A percentile compares a stretch with the other conserved stretches of the same genome.
Evolutionary conservation across 2,797 vertebrate genomes (phyloP).

Genomic region (Gadopsis bispinosus): DNA sequence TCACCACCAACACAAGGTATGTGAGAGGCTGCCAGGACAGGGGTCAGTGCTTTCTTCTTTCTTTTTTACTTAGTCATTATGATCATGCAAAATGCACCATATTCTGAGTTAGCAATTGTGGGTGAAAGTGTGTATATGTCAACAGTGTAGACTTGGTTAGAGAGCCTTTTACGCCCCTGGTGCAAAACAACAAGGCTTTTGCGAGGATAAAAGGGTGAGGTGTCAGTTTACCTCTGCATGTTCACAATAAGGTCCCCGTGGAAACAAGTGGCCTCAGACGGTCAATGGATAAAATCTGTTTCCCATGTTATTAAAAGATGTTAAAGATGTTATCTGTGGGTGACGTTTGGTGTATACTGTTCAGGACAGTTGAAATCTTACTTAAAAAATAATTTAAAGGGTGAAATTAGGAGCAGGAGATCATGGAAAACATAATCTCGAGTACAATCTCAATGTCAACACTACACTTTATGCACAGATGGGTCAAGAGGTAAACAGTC

Average conservation of each 20-base stretch:
- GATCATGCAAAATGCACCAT: conserved; percentile 36
- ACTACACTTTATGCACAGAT: not conserved
- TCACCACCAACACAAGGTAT: conserved; percentile 54
- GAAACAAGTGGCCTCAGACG: conserved; percentile 66
- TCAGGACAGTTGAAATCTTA: not conserved
- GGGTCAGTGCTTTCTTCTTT: conserved; percentile 20
- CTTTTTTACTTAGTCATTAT: not conserved
- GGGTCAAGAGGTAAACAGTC: not conserved
- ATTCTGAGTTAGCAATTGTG: conserved; percentile 21
- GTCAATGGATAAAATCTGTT: conserved; percentile 61
- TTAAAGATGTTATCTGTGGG: conserved; percentile 34
- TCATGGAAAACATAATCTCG: not conserved
- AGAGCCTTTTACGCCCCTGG: conserved; percentile 30
- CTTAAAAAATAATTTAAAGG: not conserved
- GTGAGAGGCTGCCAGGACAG: conserved; percentile 33
- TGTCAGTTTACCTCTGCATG: conserved; percentile 72
- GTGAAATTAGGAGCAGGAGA: not conserved
- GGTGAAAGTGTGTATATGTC: conserved; percentile 28
- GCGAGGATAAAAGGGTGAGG: conserved; percentile 71
- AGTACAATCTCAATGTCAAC: not conserved
- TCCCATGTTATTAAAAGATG: conserved; percentile 52
- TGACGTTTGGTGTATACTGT: not conserved
- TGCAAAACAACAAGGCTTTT: conserved; percentile 73
- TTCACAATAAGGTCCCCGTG: conserved; percentile 73
- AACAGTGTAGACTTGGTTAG: conserved; percentile 41